phyloP scores from a whole-genome alignment of 1,140 invertebrate genomes.

The Ruditapes philippinarum region DNA sequence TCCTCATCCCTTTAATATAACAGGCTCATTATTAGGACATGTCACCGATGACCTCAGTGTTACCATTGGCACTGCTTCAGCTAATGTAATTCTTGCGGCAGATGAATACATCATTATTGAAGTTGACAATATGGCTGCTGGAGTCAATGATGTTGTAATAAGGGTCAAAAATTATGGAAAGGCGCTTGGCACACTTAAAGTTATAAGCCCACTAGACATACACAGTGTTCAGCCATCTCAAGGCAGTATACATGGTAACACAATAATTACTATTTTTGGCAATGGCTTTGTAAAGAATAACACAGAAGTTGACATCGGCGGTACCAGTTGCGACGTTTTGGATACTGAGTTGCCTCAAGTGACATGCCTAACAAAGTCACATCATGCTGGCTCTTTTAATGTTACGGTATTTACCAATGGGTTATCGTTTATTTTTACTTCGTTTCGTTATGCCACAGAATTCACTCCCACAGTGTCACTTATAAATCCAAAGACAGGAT shows the following conservation, averaged over 20 bases:
- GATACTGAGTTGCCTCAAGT: slow-evolving; percentile 47
- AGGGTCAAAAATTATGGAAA: slow-evolving; percentile 57
- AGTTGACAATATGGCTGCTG: slow-evolving; percentile 59
- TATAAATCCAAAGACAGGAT: slow-evolving; percentile 55
- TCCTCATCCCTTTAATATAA: slow-evolving; percentile 64
- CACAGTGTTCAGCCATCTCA: slow-evolving; percentile 58
- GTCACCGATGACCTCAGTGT: slow-evolving; percentile 57
- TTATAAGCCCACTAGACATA: slow-evolving; percentile 44
- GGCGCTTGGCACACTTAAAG: slow-evolving; percentile 18
- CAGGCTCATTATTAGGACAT: slow-evolving; percentile 28
- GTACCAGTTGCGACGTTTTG: not conserved
- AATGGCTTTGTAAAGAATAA: slow-evolving; percentile 66
- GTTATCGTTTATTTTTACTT: slow-evolving; percentile 47
- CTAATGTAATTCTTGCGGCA: slow-evolving; percentile 41
- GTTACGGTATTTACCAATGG: slow-evolving; percentile 69
- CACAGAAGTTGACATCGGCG: slow-evolving; percentile 51
- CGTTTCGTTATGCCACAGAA: slow-evolving; percentile 4
- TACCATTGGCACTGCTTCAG: slow-evolving; percentile 57
- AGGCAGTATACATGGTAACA: slow-evolving; percentile 75
- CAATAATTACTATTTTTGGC: slow-evolving; percentile 71
- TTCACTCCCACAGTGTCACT: slow-evolving; percentile 71
- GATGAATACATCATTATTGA: slow-evolving; percentile 60
- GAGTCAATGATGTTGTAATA: slow-evolving; percentile 64
- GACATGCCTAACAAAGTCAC: slow-evolving; percentile 64
- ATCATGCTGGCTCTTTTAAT: slow-evolving; percentile 55